Evolutionary conservation across 2,113 vertebrate species (phyloP), one percentile per base, ranked within the genome.

Genomic region (Corydoras sp.): DNA sequence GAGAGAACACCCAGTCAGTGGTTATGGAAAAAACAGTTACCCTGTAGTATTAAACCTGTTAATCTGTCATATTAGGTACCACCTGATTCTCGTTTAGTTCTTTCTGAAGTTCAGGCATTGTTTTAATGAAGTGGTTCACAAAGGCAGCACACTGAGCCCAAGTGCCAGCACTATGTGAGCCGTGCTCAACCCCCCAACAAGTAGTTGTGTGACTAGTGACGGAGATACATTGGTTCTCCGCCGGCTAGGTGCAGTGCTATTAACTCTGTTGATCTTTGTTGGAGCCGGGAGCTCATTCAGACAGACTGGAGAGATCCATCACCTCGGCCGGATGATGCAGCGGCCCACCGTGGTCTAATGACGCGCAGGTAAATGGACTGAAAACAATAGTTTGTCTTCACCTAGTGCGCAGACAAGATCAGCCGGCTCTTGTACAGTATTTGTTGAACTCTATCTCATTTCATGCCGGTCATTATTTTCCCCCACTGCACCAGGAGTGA

Each of bases 201-300:
- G 80, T 80, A 43, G 15, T 30, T 31, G 18, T 31, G 82, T 85
- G 86, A 77, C 81, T 81, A 79, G 79, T 79, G 83, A 85, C 83
- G 81, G 78, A 85, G 85, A 88, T 85, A 85, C 83, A 84, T 90
- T 87, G 88, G 83, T 81, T 81, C 84, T 80, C 85, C 81, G 69
- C 83, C 82, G 76, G 78, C 83, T 76, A 84, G 90, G 84, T 83
- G 84, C 83, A 85, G 82, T 82, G 84, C 81, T 85, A 79, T 87
- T 88, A 85, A 84, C 83, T 79, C 69, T 69, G 75, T 58, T 80
- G 81, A 84, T 84, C 79, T 83, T 84, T 79, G 13, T 71, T 54
- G 65, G 32, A 65, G 76, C 66, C 53, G 65, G 35, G 59, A 60
- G 30, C 79, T 82, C 74, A 69, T 79, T 82, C 62, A 59, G 56